These are phyloP conservation scores for Triplophysa siluroides DNA, from an alignment of 2,113 vertebrate species.

Conservation along the genomic window DNA sequence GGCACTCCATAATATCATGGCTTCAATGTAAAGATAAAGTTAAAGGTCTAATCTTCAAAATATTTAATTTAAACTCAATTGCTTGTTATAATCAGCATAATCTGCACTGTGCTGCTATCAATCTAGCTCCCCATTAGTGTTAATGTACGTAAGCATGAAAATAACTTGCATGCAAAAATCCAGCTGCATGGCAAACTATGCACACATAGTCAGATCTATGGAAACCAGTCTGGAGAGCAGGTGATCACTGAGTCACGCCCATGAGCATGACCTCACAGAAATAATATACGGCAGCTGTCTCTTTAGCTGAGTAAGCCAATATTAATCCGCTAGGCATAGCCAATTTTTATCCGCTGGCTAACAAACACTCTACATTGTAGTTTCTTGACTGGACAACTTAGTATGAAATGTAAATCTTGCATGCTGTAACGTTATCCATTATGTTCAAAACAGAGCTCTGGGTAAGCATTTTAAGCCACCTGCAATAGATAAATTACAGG, in stretches of 20 bases:
- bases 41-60: background rate
- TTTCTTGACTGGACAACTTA: slow-evolving; percentile 45
- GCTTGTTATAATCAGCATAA: background rate
- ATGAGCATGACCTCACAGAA: slow-evolving; percentile 46
- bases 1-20: background rate
- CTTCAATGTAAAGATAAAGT: background rate
- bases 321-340: slow-evolving; percentile 48
- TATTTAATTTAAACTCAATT: background rate
- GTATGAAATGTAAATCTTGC: slow-evolving; percentile 51
- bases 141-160: slow-evolving; percentile 17
- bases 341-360: slow-evolving; percentile 50
- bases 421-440: slow-evolving; percentile 45
- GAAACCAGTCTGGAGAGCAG: slow-evolving; percentile 42
- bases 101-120: background rate
- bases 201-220: slow-evolving; percentile 37
- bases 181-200: slow-evolving; percentile 41
- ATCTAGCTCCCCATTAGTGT: background rate
- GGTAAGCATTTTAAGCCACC: slow-evolving; percentile 56
- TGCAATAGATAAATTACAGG: slow-evolving; percentile 54
- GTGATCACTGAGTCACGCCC: slow-evolving; percentile 17
- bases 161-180: slow-evolving; percentile 36
- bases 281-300: slow-evolving; percentile 56
- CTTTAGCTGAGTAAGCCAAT: slow-evolving; percentile 42
- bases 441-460: slow-evolving; percentile 43
- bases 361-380: slow-evolving; percentile 44